Evolutionary conservation across 2,888 invertebrate species (phyloP), one percentile per base, ranked within the genome.

Genomic region (Eristalis tenax): DNA sequence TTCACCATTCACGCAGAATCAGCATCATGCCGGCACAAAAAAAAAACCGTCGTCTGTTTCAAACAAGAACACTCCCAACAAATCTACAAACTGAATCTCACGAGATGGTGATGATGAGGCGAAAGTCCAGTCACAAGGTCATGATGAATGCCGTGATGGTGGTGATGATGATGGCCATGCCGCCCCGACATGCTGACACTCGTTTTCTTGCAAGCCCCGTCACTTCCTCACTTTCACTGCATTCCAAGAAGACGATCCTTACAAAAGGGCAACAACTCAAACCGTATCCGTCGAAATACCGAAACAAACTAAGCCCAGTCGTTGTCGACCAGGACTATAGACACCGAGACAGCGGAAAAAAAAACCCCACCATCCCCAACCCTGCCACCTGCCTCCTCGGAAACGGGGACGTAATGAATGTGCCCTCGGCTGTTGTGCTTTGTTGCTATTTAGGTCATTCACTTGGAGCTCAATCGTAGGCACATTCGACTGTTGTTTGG

Each of bases 361-460:
- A n/a, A 83, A 76, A 83, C 79, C 59, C 76, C 71, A 87, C 57
- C 64, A 83, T 68, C 83, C 28, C 75, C 86, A 65, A 59, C 59
- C 28, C 50, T 32, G 75, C 69, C 65, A 70, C 64, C 63, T 40
- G 56, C 28, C 26, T 4, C 10, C 22, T 26, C 68, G 2, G 2
- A 11, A 28, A 8, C 35, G 38, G 69, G 15, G 32, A 50, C 26
- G 61, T 43, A 66, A 56, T 40, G 66, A 50, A 50, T 50, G 50
- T 13, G 38, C 38, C 73, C 59, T 15, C 26, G 32, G 59, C 69
- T 88, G 84, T 89, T 89, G 81, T 89, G 88, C 88, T 89, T 89
- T 91, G 89, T 87, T 89, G 90, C 90, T 91, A 92, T 93, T 91
- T 92, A 90, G 93, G 92, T 92, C 92, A 93, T 92, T 92, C 92